Percentiles rank a stretch among this genome's conserved stretches.
Evolutionary conservation across 1,140 invertebrate genomes (phyloP).

Genomic region (Chionoecetes opilio): DNA sequence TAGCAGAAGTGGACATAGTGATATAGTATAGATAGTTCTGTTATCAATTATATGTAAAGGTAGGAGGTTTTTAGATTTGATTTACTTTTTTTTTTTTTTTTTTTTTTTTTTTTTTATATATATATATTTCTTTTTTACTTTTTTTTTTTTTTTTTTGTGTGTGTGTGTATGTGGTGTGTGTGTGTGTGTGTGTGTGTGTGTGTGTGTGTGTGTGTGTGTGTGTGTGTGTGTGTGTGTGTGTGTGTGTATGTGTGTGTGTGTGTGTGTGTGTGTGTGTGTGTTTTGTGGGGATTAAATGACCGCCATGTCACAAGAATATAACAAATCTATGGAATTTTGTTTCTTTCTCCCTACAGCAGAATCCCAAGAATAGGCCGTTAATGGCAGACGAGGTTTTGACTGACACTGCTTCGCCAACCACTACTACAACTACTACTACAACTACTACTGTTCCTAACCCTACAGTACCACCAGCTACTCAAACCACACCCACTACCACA

Average conservation of each 20-base stretch:
- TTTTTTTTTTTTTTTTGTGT: too few species aligned
- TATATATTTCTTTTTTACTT: background rate
- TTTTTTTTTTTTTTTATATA: background rate
- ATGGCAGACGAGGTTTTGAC: background rate
- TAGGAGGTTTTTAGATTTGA: too few species aligned
- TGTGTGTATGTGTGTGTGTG: background rate
- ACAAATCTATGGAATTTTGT: background rate
- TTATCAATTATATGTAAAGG: too few species aligned
- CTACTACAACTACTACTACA: background rate
- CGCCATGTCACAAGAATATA: background rate
- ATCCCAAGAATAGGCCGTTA: background rate
- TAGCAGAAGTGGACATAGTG: too few species aligned
- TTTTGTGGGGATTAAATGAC: background rate
- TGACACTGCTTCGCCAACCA: background rate
- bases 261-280: background rate
- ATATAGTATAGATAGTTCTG: too few species aligned
- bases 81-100: too few species aligned
- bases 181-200: slow-evolving; percentile 6
- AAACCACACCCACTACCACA: too few species aligned
- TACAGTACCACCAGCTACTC: too few species aligned
- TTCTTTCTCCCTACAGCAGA: background rate
- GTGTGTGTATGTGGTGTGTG: too few species aligned
- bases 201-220: too few species aligned
- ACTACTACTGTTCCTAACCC: background rate
- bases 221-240: too few species aligned